phyloP scores from a whole-genome alignment of 2,797 vertebrate genomes.

The Prunella strophiata region DNA sequence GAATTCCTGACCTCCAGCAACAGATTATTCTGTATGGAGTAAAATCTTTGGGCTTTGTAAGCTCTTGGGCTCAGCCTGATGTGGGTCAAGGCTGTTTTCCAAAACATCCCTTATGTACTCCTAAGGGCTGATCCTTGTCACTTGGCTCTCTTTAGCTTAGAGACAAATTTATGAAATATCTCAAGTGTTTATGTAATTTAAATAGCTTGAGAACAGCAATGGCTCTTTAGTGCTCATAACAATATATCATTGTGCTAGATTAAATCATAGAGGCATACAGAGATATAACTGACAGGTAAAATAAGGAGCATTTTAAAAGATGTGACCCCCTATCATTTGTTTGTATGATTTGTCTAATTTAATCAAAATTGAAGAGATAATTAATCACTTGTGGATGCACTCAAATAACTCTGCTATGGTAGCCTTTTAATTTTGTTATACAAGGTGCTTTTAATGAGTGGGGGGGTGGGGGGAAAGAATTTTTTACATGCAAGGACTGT shows the following conservation, averaged over 20 bases:
- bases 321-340: not conserved
- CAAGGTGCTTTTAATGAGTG: not conserved
- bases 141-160: not conserved
- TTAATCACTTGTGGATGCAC: not conserved
- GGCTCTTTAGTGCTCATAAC: not conserved
- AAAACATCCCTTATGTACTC: not conserved
- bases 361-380: not conserved
- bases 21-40: not conserved
- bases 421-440: not conserved
- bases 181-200: not conserved
- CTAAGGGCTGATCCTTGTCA: not conserved
- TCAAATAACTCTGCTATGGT: not conserved
- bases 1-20: not conserved
- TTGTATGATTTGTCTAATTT: not conserved
- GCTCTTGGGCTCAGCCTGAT: not conserved
- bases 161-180: not conserved
- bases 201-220: not conserved
- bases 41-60: not conserved
- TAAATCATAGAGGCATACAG: not conserved
- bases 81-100: not conserved
- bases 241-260: not conserved
- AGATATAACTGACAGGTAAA: not conserved
- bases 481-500: not conserved
- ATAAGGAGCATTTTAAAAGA: not conserved
- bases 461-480: rapidly evolving